Evolutionary conservation across 2,797 vertebrate genomes (phyloP), one percentile per base, ranked within the genome.

Genomic region (Eulemur mongoz): DNA sequence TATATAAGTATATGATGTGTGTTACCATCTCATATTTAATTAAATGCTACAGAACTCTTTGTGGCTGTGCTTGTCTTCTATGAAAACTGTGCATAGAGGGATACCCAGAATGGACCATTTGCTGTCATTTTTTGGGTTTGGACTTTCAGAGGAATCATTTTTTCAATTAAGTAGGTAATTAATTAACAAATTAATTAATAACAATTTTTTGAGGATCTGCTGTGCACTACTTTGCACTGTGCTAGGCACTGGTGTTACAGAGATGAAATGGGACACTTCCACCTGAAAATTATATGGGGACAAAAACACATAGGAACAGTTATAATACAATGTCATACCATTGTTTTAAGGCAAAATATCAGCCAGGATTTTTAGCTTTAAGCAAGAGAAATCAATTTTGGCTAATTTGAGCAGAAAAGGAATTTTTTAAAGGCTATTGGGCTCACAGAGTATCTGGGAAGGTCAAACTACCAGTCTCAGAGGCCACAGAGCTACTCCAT

Each of bases 11-110:
- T 82, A 89, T 10, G 5, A 57, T 63, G 12, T 97, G 3, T 96
- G 25, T 96, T 57, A 91, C 27, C 50, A 43, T 89, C 72, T 96
- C 15, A 65, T 89, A 96, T 98, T 98, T 98, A 98, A 98, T 90
- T 96, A 97, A 96, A 93, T 85, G 63, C 72, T 89, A 70, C 48
- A 48, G n/a, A 95, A 95, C 35, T 30, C 50, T 70, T 69, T 61
- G 32, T 80, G 87, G 79, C 70, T 89, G 18, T 70, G 0, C 20
- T 65, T 96, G 59, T 96, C 59, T 57, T 95, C 61, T 82, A 27
- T 91, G 61, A 48, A 48, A 92, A 86, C 65, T 35, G n/a, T 0
- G 32, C 11, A 4, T 10, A 35, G 15, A 83, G 4, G 25, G n/a
- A 35, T 18, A 6, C 14, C 22, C 40, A 75, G 3, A 75, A 15